Conservation (phyloP, 2,113 vertebrate genomes). For the Grus americana region DNA sequence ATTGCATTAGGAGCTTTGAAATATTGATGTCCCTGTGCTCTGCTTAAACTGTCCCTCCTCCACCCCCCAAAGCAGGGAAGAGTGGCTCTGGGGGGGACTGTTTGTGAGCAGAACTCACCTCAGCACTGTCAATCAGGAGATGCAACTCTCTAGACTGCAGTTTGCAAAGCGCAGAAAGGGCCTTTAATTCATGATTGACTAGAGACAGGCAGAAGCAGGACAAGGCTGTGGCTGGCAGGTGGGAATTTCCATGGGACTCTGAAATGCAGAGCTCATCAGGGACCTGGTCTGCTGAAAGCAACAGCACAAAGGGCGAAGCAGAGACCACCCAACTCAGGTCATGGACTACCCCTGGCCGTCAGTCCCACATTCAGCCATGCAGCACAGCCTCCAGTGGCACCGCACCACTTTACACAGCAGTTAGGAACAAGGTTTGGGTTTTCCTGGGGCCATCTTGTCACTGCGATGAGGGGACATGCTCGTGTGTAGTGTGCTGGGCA, state of each 20-base stretch:
- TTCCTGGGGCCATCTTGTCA: neutral
- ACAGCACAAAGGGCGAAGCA: neutral
- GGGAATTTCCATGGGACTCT: neutral
- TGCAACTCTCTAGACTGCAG: neutral
- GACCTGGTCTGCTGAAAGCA: neutral
- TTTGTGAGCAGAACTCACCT: neutral
- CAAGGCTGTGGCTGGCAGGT: neutral
- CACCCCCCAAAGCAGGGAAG: neutral
- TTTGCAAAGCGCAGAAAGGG: neutral
- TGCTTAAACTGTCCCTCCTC: neutral
- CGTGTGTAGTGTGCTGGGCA: neutral
- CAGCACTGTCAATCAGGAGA: neutral
- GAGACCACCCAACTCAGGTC: neutral
- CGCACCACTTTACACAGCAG: neutral
- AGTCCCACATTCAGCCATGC: neutral
- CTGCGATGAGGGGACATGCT: rapidly evolving
- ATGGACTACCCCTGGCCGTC: neutral
- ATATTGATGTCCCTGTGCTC: neutral
- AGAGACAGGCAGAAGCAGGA: neutral
- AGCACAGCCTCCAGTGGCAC: neutral
- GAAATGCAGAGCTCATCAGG: neutral
- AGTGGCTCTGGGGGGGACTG: neutral
- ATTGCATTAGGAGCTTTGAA: neutral
- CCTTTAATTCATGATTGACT: neutral
- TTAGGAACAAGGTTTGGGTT: neutral